phyloP scores from a whole-genome alignment of 1,140 invertebrate species.

The Hypothenemus hampei region DNA sequence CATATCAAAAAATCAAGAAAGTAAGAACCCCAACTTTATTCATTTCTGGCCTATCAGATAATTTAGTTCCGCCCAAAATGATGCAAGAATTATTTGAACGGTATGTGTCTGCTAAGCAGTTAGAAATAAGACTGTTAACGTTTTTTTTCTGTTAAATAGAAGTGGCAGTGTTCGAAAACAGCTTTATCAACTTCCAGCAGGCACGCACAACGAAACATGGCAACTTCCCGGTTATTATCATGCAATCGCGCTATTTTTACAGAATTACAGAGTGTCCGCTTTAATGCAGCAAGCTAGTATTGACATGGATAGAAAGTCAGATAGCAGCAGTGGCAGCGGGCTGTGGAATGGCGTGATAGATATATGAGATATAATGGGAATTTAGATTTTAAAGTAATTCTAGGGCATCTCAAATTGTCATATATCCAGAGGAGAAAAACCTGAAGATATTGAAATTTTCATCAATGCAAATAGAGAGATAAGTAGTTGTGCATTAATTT shows the following conservation, averaged over 20 bases:
- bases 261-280: conserved; percentile 35
- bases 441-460: too few species aligned
- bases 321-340: conserved; percentile 17
- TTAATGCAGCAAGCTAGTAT: conserved; percentile 22
- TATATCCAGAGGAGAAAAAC: too few species aligned
- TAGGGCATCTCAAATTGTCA: too few species aligned
- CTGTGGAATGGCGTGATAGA: conserved; percentile 22
- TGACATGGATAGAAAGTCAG: conserved; percentile 20
- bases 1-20: conserved; percentile 62
- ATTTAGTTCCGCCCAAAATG: conserved; percentile 81
- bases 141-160: conserved; percentile 29
- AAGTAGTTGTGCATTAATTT: too few species aligned
- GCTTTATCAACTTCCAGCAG: conserved; percentile 64
- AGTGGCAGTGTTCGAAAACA: conserved; percentile 68
- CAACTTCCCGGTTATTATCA: conserved; percentile 46
- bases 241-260: conserved; percentile 39
- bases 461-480: too few species aligned
- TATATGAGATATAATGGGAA: too few species aligned
- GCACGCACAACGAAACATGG: conserved; percentile 90
- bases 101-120: too few species aligned
- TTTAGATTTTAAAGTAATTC: too few species aligned
- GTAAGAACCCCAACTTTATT: conserved; percentile 68
- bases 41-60: conserved; percentile 76
- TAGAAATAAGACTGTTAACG: background rate
- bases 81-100: conserved; percentile 66